Evolutionary conservation across 2,888 invertebrate species (phyloP).

Genomic region (Horisme vitalbata): DNA sequence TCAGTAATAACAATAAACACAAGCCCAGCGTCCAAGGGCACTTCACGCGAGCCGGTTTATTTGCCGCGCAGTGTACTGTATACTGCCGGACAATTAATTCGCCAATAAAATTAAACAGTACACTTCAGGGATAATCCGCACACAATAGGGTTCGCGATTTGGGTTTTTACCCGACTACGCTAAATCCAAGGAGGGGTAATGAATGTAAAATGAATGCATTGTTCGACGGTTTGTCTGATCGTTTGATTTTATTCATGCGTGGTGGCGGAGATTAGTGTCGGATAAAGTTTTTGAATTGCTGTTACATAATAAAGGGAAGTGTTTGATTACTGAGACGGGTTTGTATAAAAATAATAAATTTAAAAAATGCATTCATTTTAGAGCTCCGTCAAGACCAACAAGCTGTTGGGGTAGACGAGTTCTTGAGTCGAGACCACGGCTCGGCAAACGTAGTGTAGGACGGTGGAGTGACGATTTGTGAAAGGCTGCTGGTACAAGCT

Average conservation of each 20-base stretch:
- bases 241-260: constrained; percentile 30
- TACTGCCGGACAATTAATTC: constrained; percentile 68
- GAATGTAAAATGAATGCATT: constrained; percentile 28
- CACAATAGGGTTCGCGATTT: constrained; percentile 40
- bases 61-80: constrained; percentile 48
- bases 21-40: constrained; percentile 34
- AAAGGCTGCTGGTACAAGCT: too few species aligned
- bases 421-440: too few species aligned
- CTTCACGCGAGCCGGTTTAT: constrained; percentile 46
- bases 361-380: too few species aligned
- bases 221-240: constrained; percentile 24
- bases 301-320: constrained; percentile 14
- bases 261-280: constrained; percentile 22
- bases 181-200: constrained; percentile 28
- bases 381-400: too few species aligned
- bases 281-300: constrained; percentile 19
- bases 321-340: too few species aligned
- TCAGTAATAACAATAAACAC: constrained; percentile 17
- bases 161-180: constrained; percentile 30
- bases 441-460: too few species aligned
- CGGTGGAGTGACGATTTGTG: too few species aligned
- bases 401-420: too few species aligned
- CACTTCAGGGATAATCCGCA: constrained; percentile 49
- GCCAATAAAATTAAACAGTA: constrained; percentile 73
- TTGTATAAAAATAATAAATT: too few species aligned